phyloP scores from a whole-genome alignment of 2,113 vertebrate species.

The Paratilapia polleni region DNA sequence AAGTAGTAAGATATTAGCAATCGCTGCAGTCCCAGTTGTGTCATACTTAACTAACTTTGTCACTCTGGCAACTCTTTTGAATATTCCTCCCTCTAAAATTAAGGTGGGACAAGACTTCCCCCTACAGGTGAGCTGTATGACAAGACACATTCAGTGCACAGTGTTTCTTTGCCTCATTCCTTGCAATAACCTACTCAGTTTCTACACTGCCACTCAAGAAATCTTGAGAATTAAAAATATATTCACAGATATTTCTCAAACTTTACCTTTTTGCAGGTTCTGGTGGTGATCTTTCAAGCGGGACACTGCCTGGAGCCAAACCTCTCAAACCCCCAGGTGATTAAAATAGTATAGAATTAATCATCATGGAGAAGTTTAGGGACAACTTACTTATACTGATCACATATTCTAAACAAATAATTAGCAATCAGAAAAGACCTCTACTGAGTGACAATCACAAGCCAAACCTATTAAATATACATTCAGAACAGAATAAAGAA shows the following conservation, averaged over 20 bases:
- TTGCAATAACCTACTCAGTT: not conserved
- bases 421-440: not conserved
- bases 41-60: not conserved
- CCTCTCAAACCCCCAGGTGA: constrained; percentile 80
- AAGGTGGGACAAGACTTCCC: constrained; percentile 40
- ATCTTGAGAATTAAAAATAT: not conserved
- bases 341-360: not conserved
- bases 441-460: not conserved
- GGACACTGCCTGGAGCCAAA: constrained; percentile 67
- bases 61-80: not conserved
- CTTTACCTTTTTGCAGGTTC: constrained; percentile 48
- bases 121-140: constrained; percentile 47
- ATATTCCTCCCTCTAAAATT: constrained; percentile 4
- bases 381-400: not conserved
- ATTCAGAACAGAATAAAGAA: not conserved
- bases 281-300: constrained; percentile 47
- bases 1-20: constrained; percentile 9
- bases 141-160: not conserved
- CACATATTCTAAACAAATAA: not conserved
- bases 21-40: not conserved
- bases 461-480: not conserved
- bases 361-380: no score
- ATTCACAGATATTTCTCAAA: not conserved
- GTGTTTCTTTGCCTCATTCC: not conserved
- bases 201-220: not conserved